Evolutionary conservation across 2,113 vertebrate species (phyloP), one percentile per base, ranked within the genome.

Genomic region (Muscicapa adusta): DNA sequence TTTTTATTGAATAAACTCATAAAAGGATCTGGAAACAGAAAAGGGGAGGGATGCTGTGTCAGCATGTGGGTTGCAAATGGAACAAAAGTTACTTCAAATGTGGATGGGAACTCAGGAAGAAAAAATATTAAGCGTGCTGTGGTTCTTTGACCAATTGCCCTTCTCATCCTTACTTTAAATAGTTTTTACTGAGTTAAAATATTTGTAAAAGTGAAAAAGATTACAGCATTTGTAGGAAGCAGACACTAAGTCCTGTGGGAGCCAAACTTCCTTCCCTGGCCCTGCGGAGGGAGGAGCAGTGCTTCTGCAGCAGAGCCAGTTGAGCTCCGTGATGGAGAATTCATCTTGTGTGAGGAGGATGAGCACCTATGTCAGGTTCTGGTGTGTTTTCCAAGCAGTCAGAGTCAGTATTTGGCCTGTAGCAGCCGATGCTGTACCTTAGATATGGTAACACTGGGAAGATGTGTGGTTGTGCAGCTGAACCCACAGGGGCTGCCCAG

Each of bases 11-110:
- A 91, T 95, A 96, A 97, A 95, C 85, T 95, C 93, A 92, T 95
- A 97, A 95, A 94, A 96, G 90, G 61, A 92, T 95, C 93, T 95
- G 95, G 95, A 88, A 97, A 95, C 91, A 97, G 95, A 96, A 96
- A 97, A 94, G 90, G 88, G 94, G 95, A 96, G 95, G 96, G 91
- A 60, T 97, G 91, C 95, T 97, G 95, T 96, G 94, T 96, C 97
- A 97, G 96, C 94, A 97, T 96, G 89, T 94, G 92, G 95, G 65
- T 94, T 96, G 94, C 93, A 97, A 97, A 95, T 97, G 94, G 89
- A 91, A 78, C 78, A 95, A 94, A 92, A 96, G 68, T 94, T 93
- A 91, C 70, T 95, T 96, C 77, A 87, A 96, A 85, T 82, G 84
- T 94, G 61, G 47, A 67, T 45, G 1, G 72, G 67, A 89, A 89